Percentiles rank a stretch among this genome's conserved stretches.
phyloP scores from a whole-genome alignment of 2,797 vertebrate species.

The Chiloscyllium punctatum region DNA sequence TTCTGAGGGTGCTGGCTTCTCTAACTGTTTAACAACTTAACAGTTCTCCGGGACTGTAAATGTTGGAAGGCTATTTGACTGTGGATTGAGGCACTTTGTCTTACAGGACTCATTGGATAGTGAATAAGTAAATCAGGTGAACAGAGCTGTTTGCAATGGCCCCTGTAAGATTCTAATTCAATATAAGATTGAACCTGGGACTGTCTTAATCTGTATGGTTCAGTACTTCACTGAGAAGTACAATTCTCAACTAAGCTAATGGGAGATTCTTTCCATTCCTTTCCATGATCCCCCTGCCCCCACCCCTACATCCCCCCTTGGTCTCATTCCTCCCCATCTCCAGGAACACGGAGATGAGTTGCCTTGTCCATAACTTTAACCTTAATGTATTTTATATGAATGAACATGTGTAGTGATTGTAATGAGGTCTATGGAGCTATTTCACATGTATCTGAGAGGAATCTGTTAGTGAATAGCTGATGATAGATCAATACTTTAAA shows the following conservation, averaged over 20 bases:
- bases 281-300: too few relatives aligned
- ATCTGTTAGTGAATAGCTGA: background rate
- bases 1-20: background rate
- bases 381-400: background rate
- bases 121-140: background rate
- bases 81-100: background rate
- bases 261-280: background rate
- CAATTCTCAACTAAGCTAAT: background rate
- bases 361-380: background rate
- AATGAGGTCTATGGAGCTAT: too few relatives aligned
- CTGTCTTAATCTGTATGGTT: background rate
- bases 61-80: background rate
- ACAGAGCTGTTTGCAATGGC: background rate
- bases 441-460: background rate
- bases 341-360: background rate
- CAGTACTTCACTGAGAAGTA: background rate
- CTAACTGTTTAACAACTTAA: background rate
- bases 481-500: background rate
- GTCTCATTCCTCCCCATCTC: background rate
- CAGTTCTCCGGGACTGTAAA: background rate
- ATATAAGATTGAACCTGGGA: background rate
- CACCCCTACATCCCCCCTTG: too few relatives aligned
- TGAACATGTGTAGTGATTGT: too few relatives aligned
- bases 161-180: background rate
- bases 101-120: background rate